These are phyloP conservation scores for Hypsibius dujardini DNA, from an alignment of 1,140 invertebrate genomes.

Conservation along the genomic window DNA sequence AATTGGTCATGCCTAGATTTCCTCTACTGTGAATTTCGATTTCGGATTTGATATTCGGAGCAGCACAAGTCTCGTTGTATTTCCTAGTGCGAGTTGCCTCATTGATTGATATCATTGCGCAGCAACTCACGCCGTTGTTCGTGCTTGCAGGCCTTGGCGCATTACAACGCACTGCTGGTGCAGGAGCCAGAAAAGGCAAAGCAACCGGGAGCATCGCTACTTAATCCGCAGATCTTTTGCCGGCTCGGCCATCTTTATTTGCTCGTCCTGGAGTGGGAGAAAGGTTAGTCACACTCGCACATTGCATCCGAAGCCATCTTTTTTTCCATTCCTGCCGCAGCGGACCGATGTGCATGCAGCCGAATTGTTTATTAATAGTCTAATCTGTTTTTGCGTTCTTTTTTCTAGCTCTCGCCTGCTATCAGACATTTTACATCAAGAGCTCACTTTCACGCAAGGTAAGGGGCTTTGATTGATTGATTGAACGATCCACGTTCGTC, in stretches of 20 bases:
- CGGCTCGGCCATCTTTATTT: slow-evolving; percentile 84
- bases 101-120: too few relatives aligned
- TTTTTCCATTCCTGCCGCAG: neutral
- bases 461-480: slow-evolving; percentile 12
- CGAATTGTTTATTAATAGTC: slow-evolving; percentile 5
- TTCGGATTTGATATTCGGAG: too few relatives aligned
- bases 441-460: slow-evolving; percentile 57
- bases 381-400: slow-evolving; percentile 25
- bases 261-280: slow-evolving; percentile 66
- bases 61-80: too few relatives aligned
- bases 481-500: too few relatives aligned
- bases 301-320: slow-evolving; percentile 16
- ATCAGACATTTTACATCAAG: slow-evolving; percentile 64
- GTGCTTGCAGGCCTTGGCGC: neutral
- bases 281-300: slow-evolving; percentile 40
- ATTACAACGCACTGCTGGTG: neutral
- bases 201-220: neutral
- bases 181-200: neutral
- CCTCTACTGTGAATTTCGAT: too few relatives aligned
- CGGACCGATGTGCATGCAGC: neutral
- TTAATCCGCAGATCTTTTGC: slow-evolving; percentile 74
- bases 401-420: slow-evolving; percentile 69
- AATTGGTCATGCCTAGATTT: too few relatives aligned
- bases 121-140: too few relatives aligned
- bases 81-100: too few relatives aligned